Evolutionary conservation across 2,888 invertebrate species (phyloP).

Genomic region (Helicoverpa assulta): DNA sequence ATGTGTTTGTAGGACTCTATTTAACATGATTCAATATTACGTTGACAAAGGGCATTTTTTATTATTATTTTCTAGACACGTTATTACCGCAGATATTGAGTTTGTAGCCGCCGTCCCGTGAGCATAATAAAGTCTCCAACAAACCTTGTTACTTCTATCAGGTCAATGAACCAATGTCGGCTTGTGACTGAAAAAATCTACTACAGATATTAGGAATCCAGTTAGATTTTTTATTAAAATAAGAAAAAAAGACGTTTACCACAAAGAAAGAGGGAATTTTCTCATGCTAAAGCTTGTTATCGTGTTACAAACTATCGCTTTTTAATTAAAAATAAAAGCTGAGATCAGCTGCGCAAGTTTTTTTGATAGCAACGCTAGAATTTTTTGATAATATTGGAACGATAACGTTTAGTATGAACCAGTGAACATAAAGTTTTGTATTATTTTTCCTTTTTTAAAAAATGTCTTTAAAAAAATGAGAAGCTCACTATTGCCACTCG

Average conservation of each 20-base stretch:
- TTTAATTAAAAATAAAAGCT: constrained; percentile 1
- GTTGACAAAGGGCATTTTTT: constrained; percentile 23
- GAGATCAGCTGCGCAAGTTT: neutral
- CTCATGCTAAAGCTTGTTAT: neutral
- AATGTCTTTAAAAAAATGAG: too few species aligned
- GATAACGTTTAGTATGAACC: neutral
- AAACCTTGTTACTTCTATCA: constrained; percentile 10
- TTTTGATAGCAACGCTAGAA: neutral
- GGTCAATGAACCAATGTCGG: neutral
- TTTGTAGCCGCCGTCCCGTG: constrained; percentile 18
- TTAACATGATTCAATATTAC: constrained; percentile 23
- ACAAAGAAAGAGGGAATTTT: neutral
- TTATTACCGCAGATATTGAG: constrained; percentile 48
- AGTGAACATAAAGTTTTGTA: too few species aligned
- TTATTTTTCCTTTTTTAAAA: too few species aligned
- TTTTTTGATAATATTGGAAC: neutral
- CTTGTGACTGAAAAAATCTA: constrained; percentile 2
- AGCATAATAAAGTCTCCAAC: constrained; percentile 24
- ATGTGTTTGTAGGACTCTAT: constrained; percentile 13
- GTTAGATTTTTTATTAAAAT: neutral
- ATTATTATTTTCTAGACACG: constrained; percentile 20
- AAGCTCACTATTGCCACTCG: too few species aligned
- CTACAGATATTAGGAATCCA: neutral
- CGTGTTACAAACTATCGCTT: neutral
- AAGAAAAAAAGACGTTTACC: neutral